Base-by-base conservation (phyloP, 2,113 vertebrate species). In the Solenodon paradoxus region DNA sequence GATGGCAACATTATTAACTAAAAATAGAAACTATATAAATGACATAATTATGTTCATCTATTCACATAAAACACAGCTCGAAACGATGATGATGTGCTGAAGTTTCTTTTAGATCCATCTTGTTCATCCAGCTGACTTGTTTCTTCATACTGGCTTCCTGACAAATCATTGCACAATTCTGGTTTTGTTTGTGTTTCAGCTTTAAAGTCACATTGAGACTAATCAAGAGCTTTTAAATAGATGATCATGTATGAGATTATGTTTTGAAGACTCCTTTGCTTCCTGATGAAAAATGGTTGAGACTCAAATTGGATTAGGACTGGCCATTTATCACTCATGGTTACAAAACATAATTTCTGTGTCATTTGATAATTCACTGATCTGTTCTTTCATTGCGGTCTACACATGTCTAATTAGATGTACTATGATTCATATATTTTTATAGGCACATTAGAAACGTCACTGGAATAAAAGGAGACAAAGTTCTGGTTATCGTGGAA, bases 171-270 rank as follows among this genome's bases (percentile, higher is more conserved):
- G 38, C 28, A 74, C 32, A 80, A 90, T 9, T 82, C 40, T 42
- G 68, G 45, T n/a, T 95, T 87, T 86, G 30, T 94, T 89, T 96
- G 26, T 93, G 61, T 72, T 79, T 81, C n/a, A 55, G 42, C 38
- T 63, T 88, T 88, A 74, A 95, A 95, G 61, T 72, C 19, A 45
- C 24, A 53, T 45, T 75, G 57, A 88, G 51, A 45, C 20, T 20
- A 88, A 63, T 42, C 10, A 77, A 9, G 3, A 49, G 40, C 26
- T 93, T 82, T 85, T 55, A 89, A 92, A 94, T 66, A 85, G 55
- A 40, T 35, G 11, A 77, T 85, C 47, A 30, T 16, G 32, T 78
- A 24, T 78, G 53, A 45, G 55, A 93, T 83, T 59, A 35, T 77
- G 81, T 26, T 69, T 68, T 68, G 35, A 35, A 30, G 59, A 88